Conservation (phyloP, 2,797 vertebrate species). For the Protosalanx chinensis region DNA sequence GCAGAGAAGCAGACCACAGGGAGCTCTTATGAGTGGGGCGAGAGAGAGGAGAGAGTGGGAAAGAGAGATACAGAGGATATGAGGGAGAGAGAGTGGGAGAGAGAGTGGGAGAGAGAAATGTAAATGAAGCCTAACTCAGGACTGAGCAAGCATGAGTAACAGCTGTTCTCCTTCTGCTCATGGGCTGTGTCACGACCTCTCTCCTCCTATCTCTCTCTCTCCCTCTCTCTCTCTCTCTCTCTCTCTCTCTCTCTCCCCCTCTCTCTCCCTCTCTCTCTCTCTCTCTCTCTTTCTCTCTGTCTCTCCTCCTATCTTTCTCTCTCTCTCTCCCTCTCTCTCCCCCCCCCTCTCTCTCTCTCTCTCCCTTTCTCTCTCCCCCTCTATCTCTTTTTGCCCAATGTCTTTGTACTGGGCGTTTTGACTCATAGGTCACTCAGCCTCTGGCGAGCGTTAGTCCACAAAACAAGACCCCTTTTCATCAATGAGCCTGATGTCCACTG, state of each 20-base stretch:
- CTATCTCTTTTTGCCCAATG: not conserved
- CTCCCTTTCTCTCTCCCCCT: not conserved
- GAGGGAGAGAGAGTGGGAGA: not conserved
- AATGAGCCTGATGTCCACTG: too few relatives aligned
- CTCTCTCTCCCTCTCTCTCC: not conserved
- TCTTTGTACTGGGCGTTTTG: not conserved
- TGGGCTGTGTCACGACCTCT: not conserved
- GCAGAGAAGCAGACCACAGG: slow-evolving; percentile 17
- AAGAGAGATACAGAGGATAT: not conserved
- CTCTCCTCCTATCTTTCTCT: not conserved
- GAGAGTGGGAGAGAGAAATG: not conserved
- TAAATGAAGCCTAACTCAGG: not conserved
- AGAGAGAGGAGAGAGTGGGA: not conserved
- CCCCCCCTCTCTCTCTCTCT: not conserved
- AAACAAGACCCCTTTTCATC: not conserved
- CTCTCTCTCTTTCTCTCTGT: not conserved
- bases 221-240: not conserved
- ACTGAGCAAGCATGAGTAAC: not conserved
- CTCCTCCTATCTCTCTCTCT: not conserved
- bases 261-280: not conserved
- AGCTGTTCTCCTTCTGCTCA: not conserved
- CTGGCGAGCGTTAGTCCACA: not conserved
- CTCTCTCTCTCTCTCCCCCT: not conserved
- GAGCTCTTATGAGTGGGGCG: not conserved
- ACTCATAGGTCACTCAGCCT: not conserved